Base-by-base conservation (phyloP, 1,140 invertebrate species). In the Coelopa frigida region DNA sequence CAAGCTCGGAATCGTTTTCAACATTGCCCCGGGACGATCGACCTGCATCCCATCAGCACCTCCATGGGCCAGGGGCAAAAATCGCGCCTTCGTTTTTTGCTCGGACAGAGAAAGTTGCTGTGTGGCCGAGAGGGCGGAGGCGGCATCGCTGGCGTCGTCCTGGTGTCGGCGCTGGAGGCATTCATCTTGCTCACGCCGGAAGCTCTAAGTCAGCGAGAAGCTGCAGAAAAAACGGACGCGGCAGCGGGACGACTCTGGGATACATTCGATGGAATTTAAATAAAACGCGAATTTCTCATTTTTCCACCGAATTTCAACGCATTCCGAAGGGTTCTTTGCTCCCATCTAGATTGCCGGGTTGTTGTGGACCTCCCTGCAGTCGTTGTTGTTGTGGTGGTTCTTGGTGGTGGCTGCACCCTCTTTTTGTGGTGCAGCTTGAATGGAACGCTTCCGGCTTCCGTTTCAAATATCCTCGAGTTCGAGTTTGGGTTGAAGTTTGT, bases 121-220 rank as follows among this genome's bases (percentile, higher is more conserved):
- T 18, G 21, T 22, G 23, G 15, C 6, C 37, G 21, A 18, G 21
- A 39, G n/a, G n/a, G 23, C 15, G n/a, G 35, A 15, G 18, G 33
- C 15, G 15, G 15, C 33, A 36, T 46, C 32, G 58, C 68, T 56
- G 54, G 54, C 56, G 54, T 68, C 54, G 53, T 58, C 56, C 57
- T 64, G 61, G 61, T 64, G 61, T 64, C 61, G 61, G 58, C 57
- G 56, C n/a, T 51, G 55, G 54, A 44, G 57, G 58, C 61, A 64
- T 64, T 52, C 61, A 61, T 64, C 61, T 64, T 64, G 33, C 61
- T 64, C 50, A 52, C 50, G 61, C 61, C 61, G 61, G 61, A 64
- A 61, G 53, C 56, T 43, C 49, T 57, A 59, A 53, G 55, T 54
- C 48, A 56, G 57, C 58, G 48, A 50, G 53, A 55, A 57, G 55